These are phyloP conservation scores for Parauchenoglanis ngamensis DNA, from an alignment of 2,797 vertebrate genomes.

Conservation along the genomic window DNA sequence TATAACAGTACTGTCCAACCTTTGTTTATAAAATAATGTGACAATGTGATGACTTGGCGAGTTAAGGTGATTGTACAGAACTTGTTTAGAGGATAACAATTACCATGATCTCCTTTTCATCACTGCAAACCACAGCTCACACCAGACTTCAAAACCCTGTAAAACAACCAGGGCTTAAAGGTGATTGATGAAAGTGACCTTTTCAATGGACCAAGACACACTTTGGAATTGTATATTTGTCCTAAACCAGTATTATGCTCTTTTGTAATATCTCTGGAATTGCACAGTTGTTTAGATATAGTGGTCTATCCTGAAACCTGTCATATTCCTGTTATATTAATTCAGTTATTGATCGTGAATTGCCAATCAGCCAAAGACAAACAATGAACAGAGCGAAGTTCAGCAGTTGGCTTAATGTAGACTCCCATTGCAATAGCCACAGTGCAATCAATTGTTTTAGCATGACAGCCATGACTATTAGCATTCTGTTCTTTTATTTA, in stretches of 20 bases:
- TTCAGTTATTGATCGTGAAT: constrained; percentile 22
- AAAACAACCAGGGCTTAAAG: constrained; percentile 15
- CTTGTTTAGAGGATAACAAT: constrained; percentile 17
- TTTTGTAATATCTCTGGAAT: constrained; percentile 62
- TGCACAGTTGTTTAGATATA: constrained; percentile 45
- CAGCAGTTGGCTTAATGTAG: constrained; percentile 22
- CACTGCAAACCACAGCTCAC: constrained; percentile 53
- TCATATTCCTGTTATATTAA: constrained; percentile 42
- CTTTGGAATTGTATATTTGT: constrained; percentile 34
- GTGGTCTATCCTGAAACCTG: constrained; percentile 15
- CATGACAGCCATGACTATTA: neutral
- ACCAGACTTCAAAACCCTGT: constrained; percentile 18
- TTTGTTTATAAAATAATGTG: constrained; percentile 58
- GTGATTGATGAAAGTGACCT: constrained; percentile 8
- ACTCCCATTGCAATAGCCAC: neutral
- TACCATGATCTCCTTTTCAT: constrained; percentile 52
- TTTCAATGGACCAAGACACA: constrained; percentile 16
- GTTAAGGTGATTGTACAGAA: constrained; percentile 36
- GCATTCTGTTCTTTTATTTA: constrained; percentile 21
- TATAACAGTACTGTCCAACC: constrained; percentile 53
- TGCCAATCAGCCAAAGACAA: constrained; percentile 31
- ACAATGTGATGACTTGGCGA: constrained; percentile 64
- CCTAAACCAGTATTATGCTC: constrained; percentile 67
- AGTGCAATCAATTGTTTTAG: constrained; percentile 4
- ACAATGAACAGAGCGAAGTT: neutral